These are phyloP conservation scores for Ariolimax columbianus DNA, from an alignment of 2,888 invertebrate species.

Conservation along the genomic window DNA sequence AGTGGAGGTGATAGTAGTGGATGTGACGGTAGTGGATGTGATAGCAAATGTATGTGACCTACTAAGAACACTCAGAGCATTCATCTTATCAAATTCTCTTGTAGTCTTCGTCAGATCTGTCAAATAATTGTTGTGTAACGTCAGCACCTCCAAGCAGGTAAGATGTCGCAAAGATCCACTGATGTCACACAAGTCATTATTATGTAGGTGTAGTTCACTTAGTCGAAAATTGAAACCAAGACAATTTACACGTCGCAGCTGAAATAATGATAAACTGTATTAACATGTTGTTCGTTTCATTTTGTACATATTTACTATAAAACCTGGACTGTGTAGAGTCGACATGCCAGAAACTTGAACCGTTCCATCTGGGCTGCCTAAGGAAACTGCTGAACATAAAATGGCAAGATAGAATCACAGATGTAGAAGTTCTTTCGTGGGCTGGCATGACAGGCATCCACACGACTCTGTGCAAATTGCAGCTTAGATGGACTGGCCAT, in stretches of 20 bases:
- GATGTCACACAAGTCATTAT: conserved; percentile 72
- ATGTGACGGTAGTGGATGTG: background rate
- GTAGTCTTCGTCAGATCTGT: conserved; percentile 71
- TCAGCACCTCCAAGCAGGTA: conserved; percentile 69
- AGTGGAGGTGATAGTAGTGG: no score
- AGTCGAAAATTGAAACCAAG: conserved; percentile 68
- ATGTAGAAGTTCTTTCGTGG: no score
- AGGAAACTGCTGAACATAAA: no score
- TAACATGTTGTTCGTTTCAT: no score
- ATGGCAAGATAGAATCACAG: no score
- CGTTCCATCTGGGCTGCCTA: no score
- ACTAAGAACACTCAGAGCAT: conserved; percentile 71
- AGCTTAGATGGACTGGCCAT: no score
- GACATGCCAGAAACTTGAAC: no score
- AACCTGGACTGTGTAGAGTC: no score
- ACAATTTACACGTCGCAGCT: conserved; percentile 70
- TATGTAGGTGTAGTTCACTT: conserved; percentile 72
- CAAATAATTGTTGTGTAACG: conserved; percentile 76
- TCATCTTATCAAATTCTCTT: conserved; percentile 73
- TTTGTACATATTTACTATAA: no score
- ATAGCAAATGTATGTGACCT: conserved; percentile 54
- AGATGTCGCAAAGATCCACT: conserved; percentile 69
- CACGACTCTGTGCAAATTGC: no score
- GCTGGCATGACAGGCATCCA: no score
- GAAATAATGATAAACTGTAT: conserved; percentile 36